These are phyloP conservation scores for Poeciliopsis gracilis DNA, from an alignment of 2,797 vertebrate genomes.

Conservation along the genomic window DNA sequence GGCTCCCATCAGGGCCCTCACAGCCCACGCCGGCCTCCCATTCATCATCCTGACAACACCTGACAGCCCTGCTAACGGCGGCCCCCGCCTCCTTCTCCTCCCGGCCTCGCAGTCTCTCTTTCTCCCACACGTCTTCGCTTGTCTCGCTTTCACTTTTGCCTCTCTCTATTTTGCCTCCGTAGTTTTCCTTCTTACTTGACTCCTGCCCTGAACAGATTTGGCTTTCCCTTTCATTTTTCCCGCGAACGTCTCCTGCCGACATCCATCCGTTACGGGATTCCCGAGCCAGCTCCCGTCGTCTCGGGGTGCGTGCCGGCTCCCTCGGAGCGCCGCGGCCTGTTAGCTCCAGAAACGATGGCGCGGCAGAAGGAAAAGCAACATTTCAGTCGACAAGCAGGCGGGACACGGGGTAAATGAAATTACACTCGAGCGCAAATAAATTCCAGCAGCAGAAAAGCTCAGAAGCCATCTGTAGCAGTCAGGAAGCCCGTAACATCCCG, in stretches of 20 bases:
- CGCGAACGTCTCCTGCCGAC: conserved; percentile 3
- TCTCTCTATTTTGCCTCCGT: conserved; percentile 38
- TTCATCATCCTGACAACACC: conserved; percentile 77
- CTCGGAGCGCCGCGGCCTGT: conserved; percentile 31
- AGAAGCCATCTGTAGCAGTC: conserved; percentile 16
- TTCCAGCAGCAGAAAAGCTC: conserved; percentile 33
- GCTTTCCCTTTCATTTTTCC: conserved; percentile 17
- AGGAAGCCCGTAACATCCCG: conserved; percentile 12
- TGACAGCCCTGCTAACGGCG: conserved; percentile 63
- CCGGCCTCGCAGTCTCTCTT: conserved; percentile 49
- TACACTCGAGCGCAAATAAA: conserved; percentile 38
- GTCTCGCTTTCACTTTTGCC: conserved; percentile 46
- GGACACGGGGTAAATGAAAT: conserved; percentile 41
- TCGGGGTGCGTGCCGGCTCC: conserved; percentile 34
- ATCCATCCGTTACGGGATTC: background rate
- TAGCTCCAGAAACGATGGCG: conserved; percentile 51
- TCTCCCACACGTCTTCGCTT: conserved; percentile 41
- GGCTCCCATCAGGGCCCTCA: conserved; percentile 73
- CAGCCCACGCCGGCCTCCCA: conserved; percentile 71
- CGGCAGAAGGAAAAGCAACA: conserved; percentile 25
- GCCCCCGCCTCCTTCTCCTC: conserved; percentile 33
- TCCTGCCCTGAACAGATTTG: conserved; percentile 25
- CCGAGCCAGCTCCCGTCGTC: background rate
- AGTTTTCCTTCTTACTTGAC: conserved; percentile 23
- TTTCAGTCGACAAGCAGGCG: conserved; percentile 44